Evolutionary conservation across 2,888 invertebrate species (phyloP).

Genomic region (Tenthredo notha): DNA sequence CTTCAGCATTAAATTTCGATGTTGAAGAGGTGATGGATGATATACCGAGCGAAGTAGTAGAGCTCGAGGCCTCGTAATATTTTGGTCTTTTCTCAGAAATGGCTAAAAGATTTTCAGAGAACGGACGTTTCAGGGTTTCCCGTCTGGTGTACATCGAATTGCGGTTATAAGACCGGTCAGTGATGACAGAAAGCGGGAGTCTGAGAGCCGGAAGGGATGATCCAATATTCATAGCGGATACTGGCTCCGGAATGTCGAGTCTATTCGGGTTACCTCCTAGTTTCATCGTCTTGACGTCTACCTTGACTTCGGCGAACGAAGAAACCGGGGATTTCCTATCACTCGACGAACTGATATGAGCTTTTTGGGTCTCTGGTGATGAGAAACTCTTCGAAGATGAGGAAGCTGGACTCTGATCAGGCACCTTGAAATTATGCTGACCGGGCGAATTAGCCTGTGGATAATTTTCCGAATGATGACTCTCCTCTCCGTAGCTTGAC

Average conservation of each 20-base stretch:
- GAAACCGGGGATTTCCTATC: slow-evolving; percentile 70
- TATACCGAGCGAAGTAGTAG: slow-evolving; percentile 61
- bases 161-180: slow-evolving; percentile 74
- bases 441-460: slow-evolving; percentile 69
- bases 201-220: slow-evolving; percentile 61
- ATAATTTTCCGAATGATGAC: slow-evolving; percentile 78
- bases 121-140: slow-evolving; percentile 69
- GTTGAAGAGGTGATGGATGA: slow-evolving; percentile 54
- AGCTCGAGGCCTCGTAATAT: slow-evolving; percentile 69
- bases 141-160: slow-evolving; percentile 61
- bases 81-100: slow-evolving; percentile 73
- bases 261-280: not conserved
- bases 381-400: slow-evolving; percentile 68
- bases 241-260: slow-evolving; percentile 37
- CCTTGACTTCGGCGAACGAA: slow-evolving; percentile 64
- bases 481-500: slow-evolving; percentile 83
- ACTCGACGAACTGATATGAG: slow-evolving; percentile 74
- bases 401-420: slow-evolving; percentile 69
- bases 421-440: slow-evolving; percentile 69
- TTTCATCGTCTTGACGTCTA: slow-evolving; percentile 54
- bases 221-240: not conserved
- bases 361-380: slow-evolving; percentile 74
- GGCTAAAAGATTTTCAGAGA: slow-evolving; percentile 71
- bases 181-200: slow-evolving; percentile 76
- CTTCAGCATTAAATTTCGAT: slow-evolving; percentile 61